A percentile compares a stretch with the other conserved stretches of the same genome.
phyloP scores from a whole-genome alignment of 2,797 vertebrate genomes.

The Crax fasciolata region DNA sequence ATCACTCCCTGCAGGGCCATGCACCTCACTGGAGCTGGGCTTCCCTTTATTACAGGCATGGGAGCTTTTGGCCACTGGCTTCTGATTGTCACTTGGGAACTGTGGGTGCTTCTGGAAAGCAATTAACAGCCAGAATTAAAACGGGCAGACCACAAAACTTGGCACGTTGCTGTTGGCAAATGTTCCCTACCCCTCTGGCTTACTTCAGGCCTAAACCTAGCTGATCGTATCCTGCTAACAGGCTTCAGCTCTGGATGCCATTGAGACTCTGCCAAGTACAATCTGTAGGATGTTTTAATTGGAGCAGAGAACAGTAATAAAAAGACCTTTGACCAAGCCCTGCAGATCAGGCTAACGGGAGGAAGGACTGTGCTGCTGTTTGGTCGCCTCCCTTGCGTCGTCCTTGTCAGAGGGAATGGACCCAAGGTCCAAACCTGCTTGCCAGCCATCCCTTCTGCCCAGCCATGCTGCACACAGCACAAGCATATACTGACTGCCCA shows the following conservation, averaged over 20 bases:
- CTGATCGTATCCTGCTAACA: conserved; percentile 30
- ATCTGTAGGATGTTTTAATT: conserved; percentile 46
- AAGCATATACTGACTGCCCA: conserved; percentile 7
- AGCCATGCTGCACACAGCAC: not conserved
- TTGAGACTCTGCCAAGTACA: conserved; percentile 44
- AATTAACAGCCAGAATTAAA: conserved; percentile 55
- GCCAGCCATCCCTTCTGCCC: not conserved
- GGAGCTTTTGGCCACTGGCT: conserved; percentile 13
- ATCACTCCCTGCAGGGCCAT: fast-evolving
- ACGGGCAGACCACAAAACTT: conserved; percentile 34
- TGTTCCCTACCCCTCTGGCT: conserved; percentile 39
- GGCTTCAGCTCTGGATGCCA: not conserved
- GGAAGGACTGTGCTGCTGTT: not conserved
- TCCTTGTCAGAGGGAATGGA: not conserved
- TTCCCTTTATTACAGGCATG: not conserved
- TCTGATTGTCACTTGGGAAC: conserved; percentile 16
- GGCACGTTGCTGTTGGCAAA: conserved; percentile 35
- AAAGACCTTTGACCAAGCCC: conserved; percentile 27
- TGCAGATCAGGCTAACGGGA: conserved; percentile 14
- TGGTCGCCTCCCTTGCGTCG: not conserved
- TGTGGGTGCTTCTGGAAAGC: conserved; percentile 38
- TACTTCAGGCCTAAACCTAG: conserved; percentile 25
- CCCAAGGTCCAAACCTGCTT: not conserved
- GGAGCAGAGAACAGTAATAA: conserved; percentile 42
- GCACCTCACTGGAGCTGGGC: not conserved